Base-by-base conservation (phyloP, 2,797 vertebrate genomes). In the Tragelaphus eurycerus region DNA sequence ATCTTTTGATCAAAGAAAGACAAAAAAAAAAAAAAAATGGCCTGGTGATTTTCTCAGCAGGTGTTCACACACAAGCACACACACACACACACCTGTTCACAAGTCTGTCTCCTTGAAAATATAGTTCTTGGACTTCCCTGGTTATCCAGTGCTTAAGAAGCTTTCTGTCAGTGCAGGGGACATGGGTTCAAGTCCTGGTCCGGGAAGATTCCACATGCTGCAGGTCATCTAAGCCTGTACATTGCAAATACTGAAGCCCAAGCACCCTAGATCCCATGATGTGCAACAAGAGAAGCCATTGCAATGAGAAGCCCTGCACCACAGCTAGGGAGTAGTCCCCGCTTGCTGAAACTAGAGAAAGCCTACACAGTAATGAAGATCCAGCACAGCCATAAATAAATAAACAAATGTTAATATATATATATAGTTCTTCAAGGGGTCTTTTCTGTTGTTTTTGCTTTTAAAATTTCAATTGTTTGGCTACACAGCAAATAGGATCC, bases 101-200 rank as follows among this genome's bases (percentile, higher is more conserved):
- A 54, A 5, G 6, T 64, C 57, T 50, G 25, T 93, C 60, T 62
- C 38, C 71, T 93, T 64, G n/a, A 89, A 92, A 76, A 34, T 50
- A 34, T 3, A 67, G 48, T 23, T 64, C 29, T 93, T 82, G 38
- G 71, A 74, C 21, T 74, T 74, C 21, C 21, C 71, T 74, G 21
- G 71, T 74, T 25, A 3, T 74, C 71, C 23, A 43, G 34, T 43
- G 23, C 71, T 74, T 74, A 43, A 74, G 34, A 74, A 43, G 34
- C 71, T 74, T 43, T 43, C 38, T 74, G 38, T 38, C 23, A 74
- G 1, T 25, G 38, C 38, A 43, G 38, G 71, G 38, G 38, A 25
- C 34, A 43, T 13, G 23, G 10, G 21, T 74, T 74, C 38, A 43
- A 74, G 71, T 25, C 71, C 38, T 74, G 71, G 71, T 25, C 71